A percentile compares a stretch with the other conserved stretches of the same genome.
These are phyloP conservation scores for Brachystomella parvula DNA, from an alignment of 1,140 invertebrate species.

Conservation along the genomic window DNA sequence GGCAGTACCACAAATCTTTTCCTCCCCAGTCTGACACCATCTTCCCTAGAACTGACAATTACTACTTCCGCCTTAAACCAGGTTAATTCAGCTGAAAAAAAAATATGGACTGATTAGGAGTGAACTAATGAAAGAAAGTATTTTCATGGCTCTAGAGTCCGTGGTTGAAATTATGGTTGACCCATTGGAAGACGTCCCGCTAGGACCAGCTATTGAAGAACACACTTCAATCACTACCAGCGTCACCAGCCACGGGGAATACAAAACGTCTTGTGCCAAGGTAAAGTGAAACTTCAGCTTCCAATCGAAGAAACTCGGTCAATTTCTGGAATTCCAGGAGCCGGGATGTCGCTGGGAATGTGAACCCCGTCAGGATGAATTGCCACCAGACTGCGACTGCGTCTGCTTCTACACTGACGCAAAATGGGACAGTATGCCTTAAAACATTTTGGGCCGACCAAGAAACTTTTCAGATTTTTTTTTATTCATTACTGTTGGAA, in stretches of 20 bases:
- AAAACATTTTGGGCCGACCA: slow-evolving; percentile 5
- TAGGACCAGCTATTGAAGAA: slow-evolving; percentile 32
- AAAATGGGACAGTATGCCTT: slow-evolving; percentile 37
- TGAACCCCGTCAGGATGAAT: slow-evolving; percentile 36
- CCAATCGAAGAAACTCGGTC: not conserved
- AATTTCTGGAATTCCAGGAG: slow-evolving; percentile 22
- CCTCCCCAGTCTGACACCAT: slow-evolving; percentile 30
- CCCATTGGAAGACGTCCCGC: slow-evolving; percentile 28
- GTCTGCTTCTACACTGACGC: slow-evolving; percentile 37
- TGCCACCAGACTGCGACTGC: slow-evolving; percentile 37
- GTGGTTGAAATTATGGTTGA: slow-evolving; percentile 37
- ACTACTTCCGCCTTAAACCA: slow-evolving; percentile 37
- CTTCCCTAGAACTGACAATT: slow-evolving; percentile 37
- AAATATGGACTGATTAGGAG: not conserved
- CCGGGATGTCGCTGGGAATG: slow-evolving; percentile 38
- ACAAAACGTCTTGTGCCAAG: slow-evolving; percentile 38
- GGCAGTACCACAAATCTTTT: slow-evolving; percentile 29
- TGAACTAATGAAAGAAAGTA: not conserved
- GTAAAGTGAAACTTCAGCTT: too few species aligned
- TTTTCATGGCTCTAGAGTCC: slow-evolving; percentile 23
- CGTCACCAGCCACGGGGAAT: slow-evolving; percentile 34
- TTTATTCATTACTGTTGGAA: too few species aligned
- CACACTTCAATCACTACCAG: slow-evolving; percentile 37
- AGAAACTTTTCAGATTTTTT: too few species aligned
- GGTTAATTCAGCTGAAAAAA: slow-evolving; percentile 21